A percentile compares a stretch with the other conserved stretches of the same genome.
Evolutionary conservation across 2,888 invertebrate genomes (phyloP).

Genomic region (Athripsodes cinereus): DNA sequence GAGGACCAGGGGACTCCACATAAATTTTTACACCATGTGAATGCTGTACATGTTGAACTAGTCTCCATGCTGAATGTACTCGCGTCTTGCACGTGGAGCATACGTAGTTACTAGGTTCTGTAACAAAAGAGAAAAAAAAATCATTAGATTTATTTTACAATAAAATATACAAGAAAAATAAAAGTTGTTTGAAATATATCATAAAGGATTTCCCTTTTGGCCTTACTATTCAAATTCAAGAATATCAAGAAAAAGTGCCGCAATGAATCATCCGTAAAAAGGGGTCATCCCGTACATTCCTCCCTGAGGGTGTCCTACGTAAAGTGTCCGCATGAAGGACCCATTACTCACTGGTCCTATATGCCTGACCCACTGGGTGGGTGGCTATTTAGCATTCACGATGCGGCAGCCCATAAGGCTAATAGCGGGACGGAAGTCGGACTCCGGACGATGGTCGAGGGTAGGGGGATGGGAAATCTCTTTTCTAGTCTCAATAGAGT

Average conservation of each 20-base stretch:
- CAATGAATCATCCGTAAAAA: slow-evolving; percentile 12
- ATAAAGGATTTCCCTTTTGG: not conserved
- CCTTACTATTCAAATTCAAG: slow-evolving; percentile 12
- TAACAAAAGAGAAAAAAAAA: slow-evolving; percentile 35
- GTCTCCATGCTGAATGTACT: slow-evolving; percentile 89
- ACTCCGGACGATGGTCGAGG: slow-evolving; percentile 21
- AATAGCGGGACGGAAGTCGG: slow-evolving; percentile 23
- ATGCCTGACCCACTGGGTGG: slow-evolving; percentile 1
- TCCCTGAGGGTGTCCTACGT: slow-evolving; percentile 6
- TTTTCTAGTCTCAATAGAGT: slow-evolving; percentile 10
- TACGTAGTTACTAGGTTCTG: slow-evolving; percentile 92
- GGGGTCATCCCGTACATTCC: slow-evolving; percentile 10
- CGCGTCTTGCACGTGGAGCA: slow-evolving; percentile 92
- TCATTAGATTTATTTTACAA: not conserved
- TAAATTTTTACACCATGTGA: slow-evolving; percentile 93
- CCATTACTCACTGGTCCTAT: slow-evolving; percentile 23
- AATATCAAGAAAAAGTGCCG: slow-evolving; percentile 1
- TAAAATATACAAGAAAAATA: not conserved
- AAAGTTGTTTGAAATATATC: not conserved
- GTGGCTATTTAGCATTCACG: slow-evolving; percentile 24
- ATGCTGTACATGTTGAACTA: slow-evolving; percentile 92
- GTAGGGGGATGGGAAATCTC: slow-evolving; percentile 8
- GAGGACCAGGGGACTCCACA: slow-evolving; percentile 48
- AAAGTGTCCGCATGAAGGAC: slow-evolving; percentile 18
- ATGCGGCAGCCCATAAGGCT: slow-evolving; percentile 24